phyloP scores from a whole-genome alignment of 2,797 vertebrate genomes.

The Merluccius polli region DNA sequence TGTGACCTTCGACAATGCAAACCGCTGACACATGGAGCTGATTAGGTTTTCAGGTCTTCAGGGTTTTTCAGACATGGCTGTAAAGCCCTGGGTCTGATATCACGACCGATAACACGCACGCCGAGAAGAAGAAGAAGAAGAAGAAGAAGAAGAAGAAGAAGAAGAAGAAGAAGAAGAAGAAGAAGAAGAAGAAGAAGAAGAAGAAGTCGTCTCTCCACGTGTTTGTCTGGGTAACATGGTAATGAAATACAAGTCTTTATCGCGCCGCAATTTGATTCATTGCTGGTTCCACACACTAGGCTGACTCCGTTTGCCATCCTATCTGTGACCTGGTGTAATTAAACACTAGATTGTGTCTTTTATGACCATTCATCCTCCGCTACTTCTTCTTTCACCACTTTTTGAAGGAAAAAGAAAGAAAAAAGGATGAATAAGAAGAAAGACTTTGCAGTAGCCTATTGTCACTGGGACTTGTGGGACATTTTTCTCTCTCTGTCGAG shows the following conservation, averaged over 20 bases:
- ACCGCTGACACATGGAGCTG: constrained; percentile 17
- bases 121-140: too few relatives aligned
- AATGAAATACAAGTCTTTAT: background rate
- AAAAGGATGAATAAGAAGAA: background rate
- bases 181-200: too few relatives aligned
- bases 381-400: too few relatives aligned
- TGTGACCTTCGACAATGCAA: constrained; percentile 2
- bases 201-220: too few relatives aligned
- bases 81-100: constrained; percentile 3
- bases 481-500: background rate
- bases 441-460: background rate
- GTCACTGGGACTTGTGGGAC: background rate
- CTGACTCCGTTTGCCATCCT: too few relatives aligned
- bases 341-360: background rate
- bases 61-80: constrained; percentile 28
- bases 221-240: background rate
- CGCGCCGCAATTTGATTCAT: background rate
- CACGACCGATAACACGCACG: too few relatives aligned
- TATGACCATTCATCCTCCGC: background rate
- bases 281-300: background rate
- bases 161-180: too few relatives aligned
- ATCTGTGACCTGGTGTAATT: background rate
- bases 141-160: too few relatives aligned
- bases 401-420: too few relatives aligned
- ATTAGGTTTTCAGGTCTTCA: constrained; percentile 17